Conservation (phyloP, 2,797 vertebrate species). For the Momotus momota region DNA sequence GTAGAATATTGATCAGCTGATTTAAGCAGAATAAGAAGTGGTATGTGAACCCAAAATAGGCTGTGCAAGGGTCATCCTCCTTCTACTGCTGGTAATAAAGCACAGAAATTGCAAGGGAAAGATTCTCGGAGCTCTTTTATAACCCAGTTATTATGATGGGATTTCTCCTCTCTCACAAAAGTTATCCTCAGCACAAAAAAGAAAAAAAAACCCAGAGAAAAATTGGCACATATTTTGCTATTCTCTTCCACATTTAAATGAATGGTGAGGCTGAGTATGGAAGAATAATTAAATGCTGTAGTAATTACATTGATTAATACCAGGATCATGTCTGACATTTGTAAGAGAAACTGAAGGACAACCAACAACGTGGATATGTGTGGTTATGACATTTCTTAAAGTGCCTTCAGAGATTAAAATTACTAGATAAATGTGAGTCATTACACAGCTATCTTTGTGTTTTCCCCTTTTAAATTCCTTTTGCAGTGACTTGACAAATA, state of each 20-base stretch:
- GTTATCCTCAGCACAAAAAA: neutral
- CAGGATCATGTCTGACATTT: slow-evolving; percentile 58
- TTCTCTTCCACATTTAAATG: slow-evolving; percentile 44
- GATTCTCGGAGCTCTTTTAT: neutral
- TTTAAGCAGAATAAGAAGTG: neutral
- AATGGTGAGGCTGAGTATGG: slow-evolving; percentile 14
- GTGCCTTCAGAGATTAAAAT: slow-evolving; percentile 27
- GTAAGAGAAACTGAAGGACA: slow-evolving; percentile 63
- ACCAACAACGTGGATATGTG: slow-evolving; percentile 8
- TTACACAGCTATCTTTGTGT: neutral
- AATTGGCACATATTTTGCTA: neutral
- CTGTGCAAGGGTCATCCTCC: neutral
- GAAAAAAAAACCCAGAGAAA: neutral
- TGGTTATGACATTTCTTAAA: slow-evolving; percentile 47
- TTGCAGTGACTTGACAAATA: neutral
- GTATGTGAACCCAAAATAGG: neutral
- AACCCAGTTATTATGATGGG: neutral
- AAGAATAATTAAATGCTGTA: slow-evolving; percentile 51
- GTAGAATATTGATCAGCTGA: neutral
- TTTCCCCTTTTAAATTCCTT: neutral
- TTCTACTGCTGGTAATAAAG: neutral
- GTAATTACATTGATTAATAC: slow-evolving; percentile 69
- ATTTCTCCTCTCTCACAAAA: neutral
- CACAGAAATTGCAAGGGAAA: neutral
- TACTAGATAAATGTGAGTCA: slow-evolving; percentile 34